Base-by-base conservation (phyloP, 2,113 vertebrate species). In the Strix aluco region DNA sequence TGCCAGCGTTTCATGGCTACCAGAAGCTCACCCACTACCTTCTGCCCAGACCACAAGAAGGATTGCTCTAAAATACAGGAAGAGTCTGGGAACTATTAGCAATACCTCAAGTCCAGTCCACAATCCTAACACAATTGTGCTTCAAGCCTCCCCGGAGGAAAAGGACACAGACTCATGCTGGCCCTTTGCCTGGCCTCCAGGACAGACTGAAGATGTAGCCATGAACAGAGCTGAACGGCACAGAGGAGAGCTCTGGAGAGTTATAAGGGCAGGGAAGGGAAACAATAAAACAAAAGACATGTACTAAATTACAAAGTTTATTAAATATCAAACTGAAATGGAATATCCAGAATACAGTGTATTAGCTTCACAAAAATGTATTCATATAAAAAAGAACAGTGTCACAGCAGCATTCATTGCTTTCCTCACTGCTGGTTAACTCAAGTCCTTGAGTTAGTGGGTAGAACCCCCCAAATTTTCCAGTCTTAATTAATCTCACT, bases 361-460 rank as follows among this genome's bases (percentile, higher is more conserved):
- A 46, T 61, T 47, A 87, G 13, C 73, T 44, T 94, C 89, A 91
- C 72, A 96, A 89, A 92, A 86, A 27, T 63, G 3, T 81, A 47
- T 58, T 82, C 5, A 46, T 63, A 75, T 19, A 78, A 88, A 91
- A 93, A 92, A 13, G 23, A 74, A 40, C 13, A 69, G 27, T 38
- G 23, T 42, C 29, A 85, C 42, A 89, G 81, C 34, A 95, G 54
- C 62, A 47, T 81, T 94, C 80, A n/a, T 22, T 75, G 61, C 44
- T 75, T 79, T 75, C 57, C 57, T 74, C 52, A 21, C 5, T 62
- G 26, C 13, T 22, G 79, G 25, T 55, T 59, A 74, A 55, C 21
- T 88, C 49, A 52, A 71, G 34, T 47, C 40, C 15, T 27, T 67
- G 46, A 75, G 90, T 30, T 49, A 54, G 11, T 44, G 15, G 13